These are phyloP conservation scores for Agrotis ipsilon DNA, from an alignment of 2,888 invertebrate species.

Conservation along the genomic window DNA sequence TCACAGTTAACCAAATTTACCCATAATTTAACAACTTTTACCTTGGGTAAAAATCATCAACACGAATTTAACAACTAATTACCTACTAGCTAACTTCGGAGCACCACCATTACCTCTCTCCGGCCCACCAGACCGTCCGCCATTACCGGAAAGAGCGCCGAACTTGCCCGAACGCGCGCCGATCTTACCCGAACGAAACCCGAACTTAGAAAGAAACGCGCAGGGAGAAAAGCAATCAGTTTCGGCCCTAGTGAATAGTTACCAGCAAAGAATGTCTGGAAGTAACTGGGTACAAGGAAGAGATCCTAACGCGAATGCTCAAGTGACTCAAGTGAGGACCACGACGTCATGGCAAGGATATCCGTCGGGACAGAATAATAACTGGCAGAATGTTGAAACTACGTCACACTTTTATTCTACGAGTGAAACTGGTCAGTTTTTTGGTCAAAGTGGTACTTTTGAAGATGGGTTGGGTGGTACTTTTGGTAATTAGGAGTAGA, in stretches of 20 bases:
- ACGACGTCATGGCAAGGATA: slow-evolving; percentile 60
- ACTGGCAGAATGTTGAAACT: slow-evolving; percentile 81
- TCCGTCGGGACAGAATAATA: slow-evolving; percentile 74
- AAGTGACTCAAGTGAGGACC: slow-evolving; percentile 18
- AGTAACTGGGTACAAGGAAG: slow-evolving; percentile 70
- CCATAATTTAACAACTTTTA: slow-evolving; percentile 21
- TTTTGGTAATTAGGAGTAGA: no score
- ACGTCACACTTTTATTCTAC: slow-evolving; percentile 85
- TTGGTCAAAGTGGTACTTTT: slow-evolving; percentile 34
- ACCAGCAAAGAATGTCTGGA: slow-evolving; percentile 82
- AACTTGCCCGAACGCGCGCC: slow-evolving; percentile 74
- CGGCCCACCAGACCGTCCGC: slow-evolving; percentile 77
- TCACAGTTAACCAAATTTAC: slow-evolving; percentile 13
- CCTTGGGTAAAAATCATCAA: slow-evolving; percentile 25
- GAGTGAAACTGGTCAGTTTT: slow-evolving; percentile 86
- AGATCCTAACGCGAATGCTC: slow-evolving; percentile 73
- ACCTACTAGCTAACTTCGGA: slow-evolving; percentile 70
- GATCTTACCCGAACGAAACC: slow-evolving; percentile 65
- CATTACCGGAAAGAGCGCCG: slow-evolving; percentile 72
- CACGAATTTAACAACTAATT: slow-evolving; percentile 50
- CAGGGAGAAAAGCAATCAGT: slow-evolving; percentile 78
- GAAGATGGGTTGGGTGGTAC: slow-evolving; percentile 17
- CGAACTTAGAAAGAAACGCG: slow-evolving; percentile 52
- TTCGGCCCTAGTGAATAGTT: slow-evolving; percentile 85
- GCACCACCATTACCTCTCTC: slow-evolving; percentile 81